A percentile compares a stretch with the other conserved stretches of the same genome.
These are phyloP conservation scores for Euwallacea similis DNA, from an alignment of 1,140 invertebrate species.

Conservation along the genomic window DNA sequence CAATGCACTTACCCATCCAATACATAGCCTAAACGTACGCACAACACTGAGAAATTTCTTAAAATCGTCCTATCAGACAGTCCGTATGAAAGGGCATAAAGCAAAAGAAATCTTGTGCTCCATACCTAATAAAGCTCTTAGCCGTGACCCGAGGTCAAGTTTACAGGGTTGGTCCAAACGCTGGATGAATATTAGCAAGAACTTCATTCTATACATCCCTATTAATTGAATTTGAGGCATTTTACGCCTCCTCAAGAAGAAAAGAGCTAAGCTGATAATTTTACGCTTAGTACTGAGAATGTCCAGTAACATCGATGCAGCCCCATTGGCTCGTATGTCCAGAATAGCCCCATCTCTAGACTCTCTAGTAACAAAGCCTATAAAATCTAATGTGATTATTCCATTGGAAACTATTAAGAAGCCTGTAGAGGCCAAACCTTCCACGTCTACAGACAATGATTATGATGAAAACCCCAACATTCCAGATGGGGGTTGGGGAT, in stretches of 20 bases:
- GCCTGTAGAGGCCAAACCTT: too few species aligned
- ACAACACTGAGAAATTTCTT: neutral
- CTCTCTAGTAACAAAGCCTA: constrained; percentile 27
- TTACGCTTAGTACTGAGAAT: too few species aligned
- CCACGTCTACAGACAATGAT: constrained; percentile 17
- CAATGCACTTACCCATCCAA: constrained; percentile 16
- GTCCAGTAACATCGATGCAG: constrained; percentile 17
- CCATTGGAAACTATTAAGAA: neutral
- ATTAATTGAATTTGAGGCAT: constrained; percentile 28
- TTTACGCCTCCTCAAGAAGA: too few species aligned
- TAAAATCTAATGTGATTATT: constrained; percentile 1
- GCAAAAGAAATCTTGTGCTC: constrained; percentile 14
- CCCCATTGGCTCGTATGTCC: constrained; percentile 54
- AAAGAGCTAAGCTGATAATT: too few species aligned
- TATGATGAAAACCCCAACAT: constrained; percentile 53
- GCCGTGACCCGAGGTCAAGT: constrained; percentile 44
- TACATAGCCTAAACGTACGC: neutral
- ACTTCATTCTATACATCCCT: constrained; percentile 23
- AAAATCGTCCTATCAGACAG: neutral
- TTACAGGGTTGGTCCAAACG: constrained; percentile 46
- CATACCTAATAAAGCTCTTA: constrained; percentile 32
- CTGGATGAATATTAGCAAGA: constrained; percentile 41
- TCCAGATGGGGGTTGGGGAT: constrained; percentile 79
- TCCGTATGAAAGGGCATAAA: constrained; percentile 40
- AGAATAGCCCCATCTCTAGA: constrained; percentile 38